phyloP scores from a whole-genome alignment of 2,797 vertebrate species.

The Sylvilagus floridanus region DNA sequence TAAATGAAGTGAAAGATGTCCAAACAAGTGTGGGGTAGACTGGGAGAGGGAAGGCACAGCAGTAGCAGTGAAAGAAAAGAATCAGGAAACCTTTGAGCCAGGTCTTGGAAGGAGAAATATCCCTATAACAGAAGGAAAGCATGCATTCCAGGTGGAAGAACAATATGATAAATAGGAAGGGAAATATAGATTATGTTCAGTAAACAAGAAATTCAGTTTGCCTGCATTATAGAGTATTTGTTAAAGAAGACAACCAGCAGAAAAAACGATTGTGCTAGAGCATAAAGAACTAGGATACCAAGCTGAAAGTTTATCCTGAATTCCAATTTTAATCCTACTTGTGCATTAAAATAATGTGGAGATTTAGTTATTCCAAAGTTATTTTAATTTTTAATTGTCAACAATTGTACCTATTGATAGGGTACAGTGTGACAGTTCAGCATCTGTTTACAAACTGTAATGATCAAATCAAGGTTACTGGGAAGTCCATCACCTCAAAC shows the following conservation, averaged over 20 bases:
- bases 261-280: constrained; percentile 32
- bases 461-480: no score
- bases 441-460: no score
- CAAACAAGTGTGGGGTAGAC: background rate
- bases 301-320: background rate
- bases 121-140: constrained; percentile 20
- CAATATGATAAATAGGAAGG: background rate
- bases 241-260: constrained; percentile 12
- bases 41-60: background rate
- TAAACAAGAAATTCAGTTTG: constrained; percentile 31
- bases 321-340: constrained; percentile 10
- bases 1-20: background rate
- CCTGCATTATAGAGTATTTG: background rate
- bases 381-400: no score
- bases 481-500: no score
- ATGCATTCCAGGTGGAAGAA: background rate
- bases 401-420: no score
- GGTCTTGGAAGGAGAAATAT: constrained; percentile 20
- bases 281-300: background rate
- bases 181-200: background rate
- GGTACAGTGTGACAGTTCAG: no score
- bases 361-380: background rate
- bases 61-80: background rate
- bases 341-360: background rate
- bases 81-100: constrained; percentile 24